Conservation (phyloP, 2,113 vertebrate genomes). For the Chlamydotis undulata region DNA sequence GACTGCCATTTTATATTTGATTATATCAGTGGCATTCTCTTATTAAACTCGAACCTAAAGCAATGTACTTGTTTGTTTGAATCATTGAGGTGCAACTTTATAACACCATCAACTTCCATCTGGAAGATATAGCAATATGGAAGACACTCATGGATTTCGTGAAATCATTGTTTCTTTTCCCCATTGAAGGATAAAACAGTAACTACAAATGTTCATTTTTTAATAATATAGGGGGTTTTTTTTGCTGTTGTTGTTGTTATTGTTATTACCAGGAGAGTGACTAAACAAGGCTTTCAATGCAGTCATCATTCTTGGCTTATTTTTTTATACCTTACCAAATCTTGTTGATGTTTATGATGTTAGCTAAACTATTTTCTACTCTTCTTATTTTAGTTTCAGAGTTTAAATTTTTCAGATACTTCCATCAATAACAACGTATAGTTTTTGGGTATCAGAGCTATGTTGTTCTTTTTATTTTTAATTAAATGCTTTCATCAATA, state of each 20-base stretch:
- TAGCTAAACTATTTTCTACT: background rate
- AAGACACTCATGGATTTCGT: background rate
- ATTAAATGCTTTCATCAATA: background rate
- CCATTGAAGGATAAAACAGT: background rate
- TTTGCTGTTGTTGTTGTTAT: background rate
- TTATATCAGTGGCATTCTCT: background rate
- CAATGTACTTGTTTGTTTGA: background rate
- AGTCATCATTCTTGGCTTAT: background rate
- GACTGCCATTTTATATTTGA: background rate
- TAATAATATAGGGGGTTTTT: background rate
- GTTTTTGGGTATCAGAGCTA: background rate
- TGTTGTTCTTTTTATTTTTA: background rate
- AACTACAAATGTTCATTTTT: background rate
- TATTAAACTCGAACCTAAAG: background rate
- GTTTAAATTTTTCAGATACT: background rate
- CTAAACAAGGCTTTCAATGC: background rate
- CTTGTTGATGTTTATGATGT: background rate
- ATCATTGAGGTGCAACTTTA: background rate
- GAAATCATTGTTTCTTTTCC: background rate
- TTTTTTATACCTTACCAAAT: background rate
- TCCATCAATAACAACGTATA: fast-evolving
- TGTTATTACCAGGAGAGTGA: background rate
- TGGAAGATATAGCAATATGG: background rate
- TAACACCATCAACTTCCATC: background rate
- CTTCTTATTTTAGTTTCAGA: background rate